These are phyloP conservation scores for Catharus minimus DNA, from an alignment of 2,113 vertebrate genomes.

Conservation along the genomic window DNA sequence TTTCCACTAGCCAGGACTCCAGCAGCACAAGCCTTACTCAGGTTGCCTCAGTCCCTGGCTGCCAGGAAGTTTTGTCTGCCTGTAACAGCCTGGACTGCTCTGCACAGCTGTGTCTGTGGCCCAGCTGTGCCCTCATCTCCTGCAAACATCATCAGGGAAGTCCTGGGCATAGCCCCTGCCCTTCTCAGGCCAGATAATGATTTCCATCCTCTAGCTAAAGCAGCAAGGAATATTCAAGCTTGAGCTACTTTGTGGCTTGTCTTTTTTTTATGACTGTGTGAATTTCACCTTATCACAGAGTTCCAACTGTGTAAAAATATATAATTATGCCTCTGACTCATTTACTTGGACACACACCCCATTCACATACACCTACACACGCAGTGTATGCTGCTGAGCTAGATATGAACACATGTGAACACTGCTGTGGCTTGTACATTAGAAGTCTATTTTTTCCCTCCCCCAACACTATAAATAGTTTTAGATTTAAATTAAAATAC, in stretches of 20 bases:
- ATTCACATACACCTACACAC: slow-evolving; percentile 53
- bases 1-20: neutral
- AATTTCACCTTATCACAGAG: slow-evolving; percentile 52
- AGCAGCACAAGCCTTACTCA: neutral
- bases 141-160: neutral
- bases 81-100: neutral
- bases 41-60: rapidly evolving
- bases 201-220: neutral
- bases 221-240: neutral
- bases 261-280: neutral
- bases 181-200: neutral
- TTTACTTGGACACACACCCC: slow-evolving; percentile 42
- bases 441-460: slow-evolving; percentile 47
- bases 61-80: neutral
- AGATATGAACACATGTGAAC: slow-evolving; percentile 23
- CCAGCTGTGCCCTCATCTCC: neutral
- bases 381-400: neutral
- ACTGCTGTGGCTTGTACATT: neutral
- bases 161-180: rapidly evolving
- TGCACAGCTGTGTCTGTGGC: neutral
- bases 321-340: slow-evolving; percentile 61
- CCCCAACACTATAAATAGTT: slow-evolving; percentile 28
- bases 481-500: slow-evolving; percentile 35
- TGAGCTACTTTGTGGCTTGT: neutral
- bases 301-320: slow-evolving; percentile 50